These are phyloP conservation scores for Carlito syrichta DNA, from an alignment of 2,113 vertebrate genomes.

Conservation along the genomic window DNA sequence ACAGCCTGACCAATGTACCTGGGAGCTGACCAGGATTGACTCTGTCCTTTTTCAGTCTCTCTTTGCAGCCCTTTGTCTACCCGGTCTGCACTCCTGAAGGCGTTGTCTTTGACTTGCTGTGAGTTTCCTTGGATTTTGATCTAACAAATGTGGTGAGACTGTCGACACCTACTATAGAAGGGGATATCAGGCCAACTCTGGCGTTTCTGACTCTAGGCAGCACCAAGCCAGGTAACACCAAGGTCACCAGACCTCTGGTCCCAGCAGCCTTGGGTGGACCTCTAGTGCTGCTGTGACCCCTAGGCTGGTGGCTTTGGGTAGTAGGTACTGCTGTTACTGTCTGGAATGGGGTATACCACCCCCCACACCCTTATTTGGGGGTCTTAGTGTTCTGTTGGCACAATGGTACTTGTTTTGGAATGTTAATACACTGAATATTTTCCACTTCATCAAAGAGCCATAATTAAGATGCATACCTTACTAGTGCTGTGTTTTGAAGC, in stretches of 20 bases:
- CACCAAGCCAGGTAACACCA: background rate
- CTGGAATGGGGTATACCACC: background rate
- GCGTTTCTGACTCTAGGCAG: background rate
- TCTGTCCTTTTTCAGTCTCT: slow-evolving; percentile 86
- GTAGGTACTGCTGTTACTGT: background rate
- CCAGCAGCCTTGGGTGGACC: background rate
- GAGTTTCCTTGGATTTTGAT: slow-evolving; percentile 76
- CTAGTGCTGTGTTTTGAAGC: background rate
- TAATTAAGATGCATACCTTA: background rate
- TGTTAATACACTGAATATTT: background rate
- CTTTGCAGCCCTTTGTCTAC: slow-evolving; percentile 95
- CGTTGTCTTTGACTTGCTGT: slow-evolving; percentile 95
- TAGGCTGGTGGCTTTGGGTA: background rate
- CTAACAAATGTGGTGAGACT: background rate
- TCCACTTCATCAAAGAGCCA: background rate
- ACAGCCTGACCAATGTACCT: background rate
- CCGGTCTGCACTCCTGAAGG: slow-evolving; percentile 95
- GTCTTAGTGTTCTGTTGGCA: too few species aligned
- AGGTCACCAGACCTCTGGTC: background rate
- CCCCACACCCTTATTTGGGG: rapidly evolving
- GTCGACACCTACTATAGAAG: background rate
- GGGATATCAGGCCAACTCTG: background rate
- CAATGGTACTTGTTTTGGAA: background rate
- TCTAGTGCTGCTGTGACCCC: background rate
- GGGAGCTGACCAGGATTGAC: background rate